phyloP scores from a whole-genome alignment of 2,113 vertebrate species.

The Rhadina sibilatrix region DNA sequence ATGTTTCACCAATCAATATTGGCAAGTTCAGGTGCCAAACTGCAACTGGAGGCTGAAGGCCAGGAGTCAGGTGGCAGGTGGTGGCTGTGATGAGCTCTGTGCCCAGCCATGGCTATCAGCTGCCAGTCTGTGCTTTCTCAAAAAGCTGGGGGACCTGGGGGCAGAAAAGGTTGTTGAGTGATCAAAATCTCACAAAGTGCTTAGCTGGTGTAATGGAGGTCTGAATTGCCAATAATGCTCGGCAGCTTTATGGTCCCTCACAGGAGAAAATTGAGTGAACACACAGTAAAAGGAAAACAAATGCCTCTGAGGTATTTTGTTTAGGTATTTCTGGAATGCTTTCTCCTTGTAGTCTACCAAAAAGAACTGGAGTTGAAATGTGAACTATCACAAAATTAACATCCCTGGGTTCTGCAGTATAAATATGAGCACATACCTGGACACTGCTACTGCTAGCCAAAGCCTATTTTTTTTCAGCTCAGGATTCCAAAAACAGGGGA shows the following conservation, averaged over 20 bases:
- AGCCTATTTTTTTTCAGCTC: neutral
- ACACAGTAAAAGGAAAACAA: neutral
- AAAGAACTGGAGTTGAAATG: neutral
- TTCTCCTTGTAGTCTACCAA: neutral
- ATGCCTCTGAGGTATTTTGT: neutral
- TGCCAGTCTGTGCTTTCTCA: neutral
- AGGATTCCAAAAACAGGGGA: neutral
- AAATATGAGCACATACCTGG: rapidly evolving
- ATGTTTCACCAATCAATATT: constrained; percentile 3
- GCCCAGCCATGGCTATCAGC: neutral
- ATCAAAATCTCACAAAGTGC: neutral
- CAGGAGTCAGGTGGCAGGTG: neutral
- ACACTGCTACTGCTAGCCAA: neutral
- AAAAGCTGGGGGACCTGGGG: rapidly evolving
- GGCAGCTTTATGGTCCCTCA: neutral
- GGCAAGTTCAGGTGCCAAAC: neutral
- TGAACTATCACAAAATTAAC: neutral
- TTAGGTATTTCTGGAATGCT: neutral
- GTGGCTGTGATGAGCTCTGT: neutral
- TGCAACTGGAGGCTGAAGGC: neutral
- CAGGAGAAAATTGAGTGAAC: neutral
- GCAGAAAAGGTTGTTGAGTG: neutral
- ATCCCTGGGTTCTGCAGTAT: neutral
- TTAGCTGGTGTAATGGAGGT: neutral
- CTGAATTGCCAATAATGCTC: neutral